Conservation (phyloP, 2,113 vertebrate genomes). For the Mus pahari region DNA sequence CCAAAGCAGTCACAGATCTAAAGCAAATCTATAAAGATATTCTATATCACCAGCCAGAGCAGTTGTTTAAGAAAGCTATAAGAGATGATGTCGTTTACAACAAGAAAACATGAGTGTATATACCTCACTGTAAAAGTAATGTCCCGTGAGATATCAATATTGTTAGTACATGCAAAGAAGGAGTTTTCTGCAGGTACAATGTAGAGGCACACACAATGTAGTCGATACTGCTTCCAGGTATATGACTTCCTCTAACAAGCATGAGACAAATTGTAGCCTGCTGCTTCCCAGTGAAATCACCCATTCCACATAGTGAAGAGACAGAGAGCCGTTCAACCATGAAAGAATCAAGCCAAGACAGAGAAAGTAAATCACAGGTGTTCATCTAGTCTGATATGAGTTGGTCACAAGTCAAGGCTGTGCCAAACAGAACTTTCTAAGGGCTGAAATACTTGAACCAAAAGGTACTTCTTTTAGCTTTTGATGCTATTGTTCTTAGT, state of each 20-base stretch:
- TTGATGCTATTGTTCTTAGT: background rate
- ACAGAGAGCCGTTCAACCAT: conserved; percentile 14
- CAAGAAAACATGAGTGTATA: background rate
- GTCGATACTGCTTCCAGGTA: background rate
- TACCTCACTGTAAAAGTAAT: conserved; percentile 7
- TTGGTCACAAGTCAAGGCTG: background rate
- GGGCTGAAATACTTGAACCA: conserved; percentile 3
- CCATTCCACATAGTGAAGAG: background rate
- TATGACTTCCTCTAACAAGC: background rate
- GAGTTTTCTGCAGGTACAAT: background rate
- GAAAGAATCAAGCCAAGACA: background rate
- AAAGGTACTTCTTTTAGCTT: conserved; percentile 28
- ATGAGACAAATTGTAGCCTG: background rate
- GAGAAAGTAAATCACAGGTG: background rate
- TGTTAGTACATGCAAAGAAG: background rate
- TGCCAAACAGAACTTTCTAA: conserved; percentile 22
- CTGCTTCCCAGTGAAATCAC: conserved; percentile 15
- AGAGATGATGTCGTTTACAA: background rate
- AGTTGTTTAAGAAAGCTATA: background rate
- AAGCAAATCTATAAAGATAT: background rate
- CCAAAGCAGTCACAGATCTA: background rate
- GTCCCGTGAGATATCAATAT: background rate
- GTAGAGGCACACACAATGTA: background rate
- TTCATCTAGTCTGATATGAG: background rate
- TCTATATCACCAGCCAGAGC: background rate